Evolutionary conservation across 2,888 invertebrate species (phyloP), one percentile per base, ranked within the genome.

Genomic region (Julus scanicus): DNA sequence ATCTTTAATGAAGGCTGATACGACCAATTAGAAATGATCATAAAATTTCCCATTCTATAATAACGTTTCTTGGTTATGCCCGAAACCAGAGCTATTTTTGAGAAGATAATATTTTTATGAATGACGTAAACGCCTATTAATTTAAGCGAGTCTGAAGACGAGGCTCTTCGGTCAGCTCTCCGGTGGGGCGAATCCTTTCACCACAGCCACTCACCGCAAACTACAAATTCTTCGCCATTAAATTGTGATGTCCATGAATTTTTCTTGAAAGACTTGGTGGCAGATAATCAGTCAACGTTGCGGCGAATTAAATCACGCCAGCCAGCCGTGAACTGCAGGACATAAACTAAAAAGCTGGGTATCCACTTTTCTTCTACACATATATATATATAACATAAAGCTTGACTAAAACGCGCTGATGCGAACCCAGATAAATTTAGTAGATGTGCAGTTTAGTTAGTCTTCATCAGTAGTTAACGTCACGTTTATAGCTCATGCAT

Each of bases 201-300:
- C 80, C 80, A 37, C 80, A 80, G 11, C 80, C 11, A 37, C 15
- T 15, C 80, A 80, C 80, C 80, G 80, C 80, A 80, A 80, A 80
- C 80, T 80, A 29, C 37, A 80, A 80, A 80, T 37, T 80, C 80
- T 80, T 37, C 13, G 37, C 80, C 80, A 37, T 2, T 80, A 80
- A 80, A 39, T 37, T 13, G 80, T 13, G 37, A 80, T 39, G 80
- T 80, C 80, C 80, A 80, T 80, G 80, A 80, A 37, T 80, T 80
- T 80, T 80, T 80, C 80, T 80, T 37, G 37, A 80, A 80, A 80
- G 80, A 80, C 80, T 80, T 15, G 63, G 80, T 80, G 80, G 37
- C 80, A 80, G 80, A 80, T 80, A 80, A 80, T 80, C 80, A 80
- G 80, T 80, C 80, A 80, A 80, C 80, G 80, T 29, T 80, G 80